phyloP scores from a whole-genome alignment of 2,888 invertebrate species.

The Anagyrus pseudococci region DNA sequence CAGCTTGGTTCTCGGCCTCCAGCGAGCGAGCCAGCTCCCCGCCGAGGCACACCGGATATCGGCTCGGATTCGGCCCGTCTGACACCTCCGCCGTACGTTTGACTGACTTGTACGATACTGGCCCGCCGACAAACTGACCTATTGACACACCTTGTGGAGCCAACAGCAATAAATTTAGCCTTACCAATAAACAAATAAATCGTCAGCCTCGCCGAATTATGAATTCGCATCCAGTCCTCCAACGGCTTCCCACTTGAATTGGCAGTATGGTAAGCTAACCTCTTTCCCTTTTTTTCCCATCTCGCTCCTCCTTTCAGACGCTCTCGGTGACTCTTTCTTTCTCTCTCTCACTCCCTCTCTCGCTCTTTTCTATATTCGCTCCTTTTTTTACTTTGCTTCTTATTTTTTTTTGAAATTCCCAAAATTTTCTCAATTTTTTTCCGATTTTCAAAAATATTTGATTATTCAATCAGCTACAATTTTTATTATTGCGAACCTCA shows the following conservation, averaged over 20 bases:
- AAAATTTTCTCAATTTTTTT: neutral
- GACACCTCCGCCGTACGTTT: no score
- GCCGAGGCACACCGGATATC: no score
- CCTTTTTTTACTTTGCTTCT: neutral
- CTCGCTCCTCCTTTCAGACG: neutral
- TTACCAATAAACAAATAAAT: no score
- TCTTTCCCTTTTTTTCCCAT: neutral
- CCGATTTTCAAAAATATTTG: neutral
- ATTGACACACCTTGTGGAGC: no score
- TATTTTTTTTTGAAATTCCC: neutral
- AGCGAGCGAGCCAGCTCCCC: no score
- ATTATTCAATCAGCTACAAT: neutral
- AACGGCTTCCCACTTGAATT: constrained; percentile 5
- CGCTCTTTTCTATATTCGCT: constrained; percentile 21
- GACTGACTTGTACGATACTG: no score
- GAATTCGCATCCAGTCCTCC: neutral
- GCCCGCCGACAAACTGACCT: no score
- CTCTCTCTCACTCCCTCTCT: constrained; percentile 5
- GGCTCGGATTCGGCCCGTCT: no score
- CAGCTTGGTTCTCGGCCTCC: no score
- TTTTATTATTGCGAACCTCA: no score
- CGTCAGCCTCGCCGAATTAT: neutral
- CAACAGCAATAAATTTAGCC: no score
- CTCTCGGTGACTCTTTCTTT: no score
- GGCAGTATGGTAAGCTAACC: constrained; percentile 10